Conservation (phyloP, 2,113 vertebrate species). For the Callocephalon fimbriatum region DNA sequence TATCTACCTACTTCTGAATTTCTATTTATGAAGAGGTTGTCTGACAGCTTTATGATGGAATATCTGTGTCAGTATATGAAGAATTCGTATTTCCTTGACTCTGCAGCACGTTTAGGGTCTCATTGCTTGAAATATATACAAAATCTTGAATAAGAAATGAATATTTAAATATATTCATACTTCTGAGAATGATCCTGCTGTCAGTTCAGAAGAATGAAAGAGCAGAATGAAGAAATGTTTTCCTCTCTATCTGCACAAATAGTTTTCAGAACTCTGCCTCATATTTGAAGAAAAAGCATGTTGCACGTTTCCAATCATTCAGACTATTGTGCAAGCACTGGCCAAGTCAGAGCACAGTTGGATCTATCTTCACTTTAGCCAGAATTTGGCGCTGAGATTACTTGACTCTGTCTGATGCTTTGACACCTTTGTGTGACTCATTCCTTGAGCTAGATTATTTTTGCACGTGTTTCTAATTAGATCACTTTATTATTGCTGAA, state of each 20-base stretch:
- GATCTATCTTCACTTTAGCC: neutral
- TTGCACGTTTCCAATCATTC: neutral
- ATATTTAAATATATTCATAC: neutral
- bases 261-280: neutral
- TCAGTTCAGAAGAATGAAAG: neutral
- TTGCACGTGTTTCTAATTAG: neutral
- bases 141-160: neutral
- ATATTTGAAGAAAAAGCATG: fast-evolving
- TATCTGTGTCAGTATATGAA: neutral
- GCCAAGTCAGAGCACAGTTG: neutral
- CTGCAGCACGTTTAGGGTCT: neutral
- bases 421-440: slow-evolving; percentile 9
- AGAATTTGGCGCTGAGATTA: neutral
- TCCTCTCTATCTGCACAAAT: neutral
- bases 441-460: neutral
- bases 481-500: neutral
- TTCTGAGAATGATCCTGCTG: neutral
- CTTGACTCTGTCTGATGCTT: neutral
- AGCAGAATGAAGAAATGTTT: neutral
- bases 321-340: neutral
- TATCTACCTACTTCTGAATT: neutral
- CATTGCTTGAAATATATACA: neutral
- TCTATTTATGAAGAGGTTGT: neutral
- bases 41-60: neutral
- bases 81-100: neutral